A percentile compares a stretch with the other conserved stretches of the same genome.
These are phyloP conservation scores for Geotria australis DNA, from an alignment of 2,797 vertebrate genomes.

Conservation along the genomic window DNA sequence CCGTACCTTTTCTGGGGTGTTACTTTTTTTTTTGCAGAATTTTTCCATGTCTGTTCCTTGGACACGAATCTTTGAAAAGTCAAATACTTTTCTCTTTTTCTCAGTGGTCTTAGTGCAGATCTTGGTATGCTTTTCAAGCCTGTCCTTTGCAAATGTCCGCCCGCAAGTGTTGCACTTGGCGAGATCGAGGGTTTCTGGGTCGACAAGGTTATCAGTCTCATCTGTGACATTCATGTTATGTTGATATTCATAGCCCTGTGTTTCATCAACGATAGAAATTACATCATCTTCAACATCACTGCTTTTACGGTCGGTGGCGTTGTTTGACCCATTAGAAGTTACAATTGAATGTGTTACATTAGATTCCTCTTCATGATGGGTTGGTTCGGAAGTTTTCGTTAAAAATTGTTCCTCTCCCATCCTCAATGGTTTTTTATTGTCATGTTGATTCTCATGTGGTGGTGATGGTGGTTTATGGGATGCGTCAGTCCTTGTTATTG, in stretches of 20 bases:
- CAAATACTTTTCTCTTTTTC: slow-evolving; percentile 23
- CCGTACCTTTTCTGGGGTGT: slow-evolving; percentile 10
- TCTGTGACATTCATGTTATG: slow-evolving; percentile 6
- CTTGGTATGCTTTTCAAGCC: slow-evolving; percentile 24
- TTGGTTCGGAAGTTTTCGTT: too few relatives aligned
- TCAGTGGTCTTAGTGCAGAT: slow-evolving; percentile 21
- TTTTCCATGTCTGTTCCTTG: slow-evolving; percentile 28
- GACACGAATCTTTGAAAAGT: slow-evolving; percentile 20
- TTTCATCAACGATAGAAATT: too few relatives aligned
- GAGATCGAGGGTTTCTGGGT: slow-evolving; percentile 3
- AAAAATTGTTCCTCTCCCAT: too few relatives aligned
- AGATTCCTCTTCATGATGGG: too few relatives aligned
- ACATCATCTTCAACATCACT: too few relatives aligned
- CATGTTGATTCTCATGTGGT: too few relatives aligned
- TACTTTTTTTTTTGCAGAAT: slow-evolving; percentile 15
- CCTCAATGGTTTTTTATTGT: too few relatives aligned
- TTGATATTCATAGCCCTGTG: slow-evolving; percentile 2
- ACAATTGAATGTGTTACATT: too few relatives aligned
- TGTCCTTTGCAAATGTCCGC: slow-evolving; percentile 15
- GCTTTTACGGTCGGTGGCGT: too few relatives aligned
- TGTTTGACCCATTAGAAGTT: too few relatives aligned
- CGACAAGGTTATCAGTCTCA: not conserved
- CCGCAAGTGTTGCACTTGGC: slow-evolving; percentile 21
- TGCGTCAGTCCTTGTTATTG: too few relatives aligned
- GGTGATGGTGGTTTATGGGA: too few relatives aligned